These are phyloP conservation scores for Zelostemma sp. DNA, from an alignment of 1,140 invertebrate genomes.

Conservation along the genomic window DNA sequence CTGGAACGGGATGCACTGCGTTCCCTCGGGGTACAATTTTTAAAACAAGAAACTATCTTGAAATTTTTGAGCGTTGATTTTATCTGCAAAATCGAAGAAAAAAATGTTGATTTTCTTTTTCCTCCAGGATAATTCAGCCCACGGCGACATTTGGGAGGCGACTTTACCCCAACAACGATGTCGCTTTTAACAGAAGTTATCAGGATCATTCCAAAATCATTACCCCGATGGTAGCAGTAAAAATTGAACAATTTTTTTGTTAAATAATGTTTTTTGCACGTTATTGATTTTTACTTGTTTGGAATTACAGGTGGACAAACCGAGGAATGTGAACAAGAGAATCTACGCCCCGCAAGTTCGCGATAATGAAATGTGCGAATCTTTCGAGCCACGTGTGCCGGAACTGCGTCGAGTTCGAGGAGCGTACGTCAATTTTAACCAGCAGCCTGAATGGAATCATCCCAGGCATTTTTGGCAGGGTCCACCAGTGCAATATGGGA, in stretches of 20 bases:
- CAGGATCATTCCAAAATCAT: constrained; percentile 56
- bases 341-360: constrained; percentile 53
- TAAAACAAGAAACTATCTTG: background rate
- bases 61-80: constrained; percentile 63
- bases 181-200: constrained; percentile 56
- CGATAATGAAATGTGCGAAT: constrained; percentile 38
- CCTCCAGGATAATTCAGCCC: constrained; percentile 57
- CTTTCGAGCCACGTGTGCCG: constrained; percentile 42
- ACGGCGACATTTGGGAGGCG: constrained; percentile 55
- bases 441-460: constrained; percentile 51
- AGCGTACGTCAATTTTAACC: constrained; percentile 49
- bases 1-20: constrained; percentile 61
- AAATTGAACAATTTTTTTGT: background rate
- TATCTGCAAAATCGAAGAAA: no score
- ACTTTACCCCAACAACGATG: constrained; percentile 54
- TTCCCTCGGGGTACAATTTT: constrained; percentile 56
- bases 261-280: background rate
- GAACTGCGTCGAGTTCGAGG: constrained; percentile 57
- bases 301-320: constrained; percentile 49
- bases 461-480: constrained; percentile 41
- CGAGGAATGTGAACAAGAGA: constrained; percentile 51
- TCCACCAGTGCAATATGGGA: constrained; percentile 51
- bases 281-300: constrained; percentile 9
- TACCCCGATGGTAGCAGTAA: constrained; percentile 58
- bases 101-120: no score